A percentile compares a stretch with the other conserved stretches of the same genome.
phyloP scores from a whole-genome alignment of 1,140 invertebrate genomes.

The Planococcus citri region DNA sequence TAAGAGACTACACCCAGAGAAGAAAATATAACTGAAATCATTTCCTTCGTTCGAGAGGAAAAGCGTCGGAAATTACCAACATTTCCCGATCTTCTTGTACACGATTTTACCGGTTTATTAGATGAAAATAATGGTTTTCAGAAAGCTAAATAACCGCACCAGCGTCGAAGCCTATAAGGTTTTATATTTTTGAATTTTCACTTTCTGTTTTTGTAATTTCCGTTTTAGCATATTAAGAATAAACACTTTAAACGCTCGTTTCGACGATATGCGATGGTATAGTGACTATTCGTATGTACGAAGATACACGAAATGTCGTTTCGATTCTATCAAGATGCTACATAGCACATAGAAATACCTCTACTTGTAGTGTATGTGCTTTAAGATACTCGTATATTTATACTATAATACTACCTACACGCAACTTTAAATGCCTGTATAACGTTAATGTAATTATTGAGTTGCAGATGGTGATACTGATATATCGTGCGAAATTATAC shows the following conservation, averaged over 20 bases:
- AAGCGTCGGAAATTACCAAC: slow-evolving; percentile 1
- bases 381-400: no score
- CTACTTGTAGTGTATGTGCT: no score
- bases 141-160: not conserved
- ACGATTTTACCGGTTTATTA: not conserved
- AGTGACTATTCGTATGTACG: not conserved
- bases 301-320: no score
- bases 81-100: not conserved
- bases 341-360: no score
- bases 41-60: slow-evolving; percentile 2
- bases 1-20: no score
- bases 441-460: not conserved
- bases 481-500: slow-evolving; percentile 13
- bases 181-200: slow-evolving; percentile 1
- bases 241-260: not conserved
- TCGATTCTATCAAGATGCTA: no score
- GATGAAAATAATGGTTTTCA: not conserved
- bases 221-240: not conserved
- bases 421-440: not conserved
- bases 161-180: not conserved
- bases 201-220: not conserved
- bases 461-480: slow-evolving; percentile 10
- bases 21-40: not conserved
- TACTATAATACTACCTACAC: no score
- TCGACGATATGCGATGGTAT: not conserved